Conservation (phyloP, 2,888 invertebrate species). For the Luperina nickerlii region DNA sequence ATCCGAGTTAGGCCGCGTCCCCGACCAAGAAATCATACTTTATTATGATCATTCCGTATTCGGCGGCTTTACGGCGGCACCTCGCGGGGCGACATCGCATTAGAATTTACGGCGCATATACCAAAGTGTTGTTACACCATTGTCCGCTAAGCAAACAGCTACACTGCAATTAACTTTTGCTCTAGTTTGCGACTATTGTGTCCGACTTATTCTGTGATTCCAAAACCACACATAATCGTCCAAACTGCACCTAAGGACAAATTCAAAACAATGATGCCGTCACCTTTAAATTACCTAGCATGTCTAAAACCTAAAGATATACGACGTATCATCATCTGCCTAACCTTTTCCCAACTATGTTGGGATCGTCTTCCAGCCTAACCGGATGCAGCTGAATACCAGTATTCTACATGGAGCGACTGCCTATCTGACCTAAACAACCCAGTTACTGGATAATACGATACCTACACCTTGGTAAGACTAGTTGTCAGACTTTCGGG, state of each 20-base stretch:
- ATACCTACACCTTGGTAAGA: too few species aligned
- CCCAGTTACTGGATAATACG: too few species aligned
- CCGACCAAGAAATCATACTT: slow-evolving; percentile 90
- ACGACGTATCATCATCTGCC: slow-evolving; percentile 1
- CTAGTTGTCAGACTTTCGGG: too few species aligned
- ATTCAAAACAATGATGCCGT: background rate
- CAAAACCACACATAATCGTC: background rate
- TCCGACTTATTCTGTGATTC: background rate
- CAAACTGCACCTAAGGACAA: too few species aligned
- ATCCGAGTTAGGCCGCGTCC: slow-evolving; percentile 87
- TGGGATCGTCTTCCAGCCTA: too few species aligned
- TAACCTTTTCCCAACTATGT: too few species aligned
- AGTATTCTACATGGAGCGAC: too few species aligned
- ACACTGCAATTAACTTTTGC: slow-evolving; percentile 81
- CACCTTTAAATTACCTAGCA: background rate
- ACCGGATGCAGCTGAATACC: too few species aligned
- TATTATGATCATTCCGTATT: slow-evolving; percentile 87
- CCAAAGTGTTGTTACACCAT: slow-evolving; percentile 79
- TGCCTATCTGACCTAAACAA: too few species aligned
- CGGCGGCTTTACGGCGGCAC: slow-evolving; percentile 81
- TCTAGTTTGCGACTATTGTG: slow-evolving; percentile 28
- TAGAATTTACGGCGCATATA: slow-evolving; percentile 88
- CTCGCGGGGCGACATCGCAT: slow-evolving; percentile 84
- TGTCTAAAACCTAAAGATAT: slow-evolving; percentile 11
- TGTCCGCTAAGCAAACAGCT: slow-evolving; percentile 79